Base-by-base conservation (phyloP, 1,140 invertebrate genomes). In the Procambarus clarkii region DNA sequence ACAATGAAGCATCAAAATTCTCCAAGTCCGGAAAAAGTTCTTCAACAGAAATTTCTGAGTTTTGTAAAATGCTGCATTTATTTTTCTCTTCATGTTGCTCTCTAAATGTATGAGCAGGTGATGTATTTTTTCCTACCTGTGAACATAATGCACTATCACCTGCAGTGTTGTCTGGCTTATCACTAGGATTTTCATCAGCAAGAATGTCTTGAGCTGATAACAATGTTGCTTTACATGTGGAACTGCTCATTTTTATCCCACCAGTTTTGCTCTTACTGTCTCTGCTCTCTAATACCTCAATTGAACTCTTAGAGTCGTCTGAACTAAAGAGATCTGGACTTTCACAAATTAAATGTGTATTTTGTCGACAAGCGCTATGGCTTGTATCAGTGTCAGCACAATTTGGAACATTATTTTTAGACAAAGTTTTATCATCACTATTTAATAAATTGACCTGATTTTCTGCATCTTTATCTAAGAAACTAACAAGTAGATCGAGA, bases 401-500 rank as follows among this genome's bases (percentile, higher is more conserved):
- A 24, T 34, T 34, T n/a, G 24, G 1, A 24, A 34, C 18, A 24
- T 24, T 34, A 34, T 34, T 24, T 71, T 71, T n/a, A 71, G 3
- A 34, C 34, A 34, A 8, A 54, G 11, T 11, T 8, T 54, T 54
- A 54, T 54, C 50, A 54, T 54, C 11, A 54, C 50, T 54, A 11
- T 54, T 34, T 34, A 34, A 34, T 34, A 34, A 34, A 34, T 34
- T 34, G 34, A 34, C 34, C 34, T 34, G 34, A 34, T 54, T 5
- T 11, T 34, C 24, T 71, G 11, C 69, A 24, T 71, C 64, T 71
- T 71, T n/a, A 71, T 71, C 24, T 7, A 71, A 0, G 11, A n/a
- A 71, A 71, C 69, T 71, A 71, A 71, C n/a, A 71, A 71, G 69
- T 24, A 71, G 69, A 18, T 71, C 69, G 18, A 71, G 69, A 71